A percentile compares a stretch with the other conserved stretches of the same genome.
Evolutionary conservation across 2,888 invertebrate species (phyloP).

Genomic region (Lampropteryx suffumata): DNA sequence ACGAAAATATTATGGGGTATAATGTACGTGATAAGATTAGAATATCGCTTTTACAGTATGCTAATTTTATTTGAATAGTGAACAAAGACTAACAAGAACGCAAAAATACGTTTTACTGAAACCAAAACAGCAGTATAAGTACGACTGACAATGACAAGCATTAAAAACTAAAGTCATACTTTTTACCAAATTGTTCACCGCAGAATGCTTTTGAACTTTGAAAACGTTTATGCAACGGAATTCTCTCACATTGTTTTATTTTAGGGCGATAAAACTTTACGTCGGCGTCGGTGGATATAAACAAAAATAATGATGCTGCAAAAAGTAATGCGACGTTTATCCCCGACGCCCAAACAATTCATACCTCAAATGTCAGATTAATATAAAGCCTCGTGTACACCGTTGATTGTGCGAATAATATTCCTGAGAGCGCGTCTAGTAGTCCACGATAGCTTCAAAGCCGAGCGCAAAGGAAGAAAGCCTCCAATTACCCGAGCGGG

Average conservation of each 20-base stretch:
- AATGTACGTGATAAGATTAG: no score
- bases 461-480: constrained; percentile 77
- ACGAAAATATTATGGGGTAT: no score
- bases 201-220: constrained; percentile 31
- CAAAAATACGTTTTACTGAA: no score
- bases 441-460: constrained; percentile 71
- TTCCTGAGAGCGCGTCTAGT: constrained; percentile 57
- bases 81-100: no score
- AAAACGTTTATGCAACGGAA: constrained; percentile 26
- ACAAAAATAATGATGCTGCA: constrained; percentile 46
- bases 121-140: background rate
- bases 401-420: constrained; percentile 77
- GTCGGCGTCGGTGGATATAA: constrained; percentile 30
- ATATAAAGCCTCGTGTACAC: constrained; percentile 62
- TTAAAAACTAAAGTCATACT: constrained; percentile 10
- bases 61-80: no score
- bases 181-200: constrained; percentile 20
- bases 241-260: constrained; percentile 38
- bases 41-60: no score
- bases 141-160: constrained; percentile 5
- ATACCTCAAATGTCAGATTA: constrained; percentile 72
- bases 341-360: constrained; percentile 57
- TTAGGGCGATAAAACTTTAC: constrained; percentile 42
- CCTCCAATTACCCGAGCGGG: constrained; percentile 78
- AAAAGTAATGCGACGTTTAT: constrained; percentile 61